Conservation (phyloP, 2,797 vertebrate genomes). For the Hemitrygon akajei region DNA sequence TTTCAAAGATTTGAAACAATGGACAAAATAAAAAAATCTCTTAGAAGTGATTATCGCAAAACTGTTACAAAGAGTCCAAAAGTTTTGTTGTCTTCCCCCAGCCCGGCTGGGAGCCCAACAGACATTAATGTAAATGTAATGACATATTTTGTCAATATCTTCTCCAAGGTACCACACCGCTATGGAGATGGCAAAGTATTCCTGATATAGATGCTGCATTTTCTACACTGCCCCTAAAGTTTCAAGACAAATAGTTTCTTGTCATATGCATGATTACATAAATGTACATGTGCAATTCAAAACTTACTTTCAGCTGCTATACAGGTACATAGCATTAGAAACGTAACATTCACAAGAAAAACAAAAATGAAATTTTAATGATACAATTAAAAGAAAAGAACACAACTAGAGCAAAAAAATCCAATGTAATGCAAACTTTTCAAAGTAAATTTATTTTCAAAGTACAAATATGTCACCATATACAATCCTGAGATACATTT, state of each 20-base stretch:
- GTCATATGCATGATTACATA: no score
- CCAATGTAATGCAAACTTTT: no score
- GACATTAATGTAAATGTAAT: background rate
- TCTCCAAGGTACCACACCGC: background rate
- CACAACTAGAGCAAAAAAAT: no score
- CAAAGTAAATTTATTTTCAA: no score
- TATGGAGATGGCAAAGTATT: background rate
- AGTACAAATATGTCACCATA: no score
- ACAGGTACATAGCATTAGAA: no score
- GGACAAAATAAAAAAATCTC: background rate
- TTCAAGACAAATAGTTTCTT: background rate
- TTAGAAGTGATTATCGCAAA: background rate
- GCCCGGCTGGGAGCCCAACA: background rate
- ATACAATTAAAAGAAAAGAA: no score
- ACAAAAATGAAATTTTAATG: no score
- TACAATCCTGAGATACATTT: no score
- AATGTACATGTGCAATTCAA: no score
- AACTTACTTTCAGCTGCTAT: no score
- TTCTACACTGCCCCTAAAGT: background rate
- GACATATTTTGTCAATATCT: background rate
- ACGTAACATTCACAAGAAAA: no score
- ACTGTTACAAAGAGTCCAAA: background rate
- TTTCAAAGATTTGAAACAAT: background rate
- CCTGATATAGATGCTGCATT: background rate
- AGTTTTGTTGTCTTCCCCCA: background rate